Evolutionary conservation across 2,797 vertebrate genomes (phyloP).

Genomic region (Catostomus latipinnis): DNA sequence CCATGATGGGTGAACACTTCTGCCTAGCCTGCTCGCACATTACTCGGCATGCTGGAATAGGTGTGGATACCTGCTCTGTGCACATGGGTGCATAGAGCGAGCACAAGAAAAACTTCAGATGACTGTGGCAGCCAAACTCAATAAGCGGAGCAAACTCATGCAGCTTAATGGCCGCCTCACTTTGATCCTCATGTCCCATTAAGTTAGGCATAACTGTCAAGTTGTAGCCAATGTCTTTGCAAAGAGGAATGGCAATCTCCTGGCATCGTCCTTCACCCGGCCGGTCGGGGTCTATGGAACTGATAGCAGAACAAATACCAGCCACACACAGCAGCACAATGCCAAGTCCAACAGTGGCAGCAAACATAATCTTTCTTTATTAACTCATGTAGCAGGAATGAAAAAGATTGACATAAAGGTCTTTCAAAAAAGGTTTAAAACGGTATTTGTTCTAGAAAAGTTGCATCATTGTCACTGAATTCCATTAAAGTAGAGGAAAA

Average conservation of each 20-base stretch:
- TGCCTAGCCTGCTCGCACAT: slow-evolving; percentile 96
- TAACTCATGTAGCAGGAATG: slow-evolving; percentile 51
- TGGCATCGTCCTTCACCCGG: slow-evolving; percentile 92
- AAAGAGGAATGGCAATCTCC: slow-evolving; percentile 93
- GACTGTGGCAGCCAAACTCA: slow-evolving; percentile 93
- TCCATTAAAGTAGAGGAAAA: not conserved
- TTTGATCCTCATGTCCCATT: slow-evolving; percentile 94
- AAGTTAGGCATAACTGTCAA: slow-evolving; percentile 97
- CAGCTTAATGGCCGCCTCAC: slow-evolving; percentile 93
- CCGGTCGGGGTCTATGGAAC: slow-evolving; percentile 90
- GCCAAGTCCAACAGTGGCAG: slow-evolving; percentile 59
- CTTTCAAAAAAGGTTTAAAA: slow-evolving; percentile 29
- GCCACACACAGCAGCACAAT: slow-evolving; percentile 65
- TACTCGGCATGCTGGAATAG: slow-evolving; percentile 93
- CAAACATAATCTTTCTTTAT: slow-evolving; percentile 69
- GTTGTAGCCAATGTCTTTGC: slow-evolving; percentile 98
- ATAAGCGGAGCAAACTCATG: slow-evolving; percentile 96
- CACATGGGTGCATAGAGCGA: slow-evolving; percentile 99
- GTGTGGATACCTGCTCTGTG: slow-evolving; percentile 96
- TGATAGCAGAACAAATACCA: slow-evolving; percentile 80
- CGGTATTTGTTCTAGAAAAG: slow-evolving; percentile 7
- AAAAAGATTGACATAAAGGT: not conserved
- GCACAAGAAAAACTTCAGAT: slow-evolving; percentile 95
- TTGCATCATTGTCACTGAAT: not conserved
- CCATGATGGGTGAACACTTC: slow-evolving; percentile 93